Evolutionary conservation across 2,888 invertebrate species (phyloP).

Genomic region (Zeuzera pyrina): DNA sequence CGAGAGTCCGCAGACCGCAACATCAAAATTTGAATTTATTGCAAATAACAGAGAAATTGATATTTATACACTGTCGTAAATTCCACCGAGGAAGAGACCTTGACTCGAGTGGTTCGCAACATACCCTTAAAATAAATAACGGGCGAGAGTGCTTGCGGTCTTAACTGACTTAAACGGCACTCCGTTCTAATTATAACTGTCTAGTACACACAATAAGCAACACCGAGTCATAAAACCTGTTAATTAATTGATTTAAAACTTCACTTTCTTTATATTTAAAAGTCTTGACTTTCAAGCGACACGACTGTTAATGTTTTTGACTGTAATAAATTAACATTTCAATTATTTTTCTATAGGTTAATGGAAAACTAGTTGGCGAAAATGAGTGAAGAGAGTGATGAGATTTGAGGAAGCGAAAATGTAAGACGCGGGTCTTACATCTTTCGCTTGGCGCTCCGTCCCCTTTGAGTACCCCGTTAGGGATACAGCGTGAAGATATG

Average conservation of each 20-base stretch:
- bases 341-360: too few relatives aligned
- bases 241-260: conserved; percentile 2
- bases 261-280: too few relatives aligned
- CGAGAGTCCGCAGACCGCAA: conserved; percentile 22
- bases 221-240: neutral
- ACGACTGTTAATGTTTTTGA: too few relatives aligned
- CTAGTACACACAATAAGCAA: conserved; percentile 2
- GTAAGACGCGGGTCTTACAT: too few relatives aligned
- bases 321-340: too few relatives aligned
- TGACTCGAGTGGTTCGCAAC: conserved; percentile 25
- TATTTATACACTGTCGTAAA: conserved; percentile 44
- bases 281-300: too few relatives aligned
- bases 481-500: too few relatives aligned
- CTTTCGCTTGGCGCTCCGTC: too few relatives aligned
- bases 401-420: too few relatives aligned
- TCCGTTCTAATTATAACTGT: conserved; percentile 11
- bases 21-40: conserved; percentile 45
- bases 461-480: too few relatives aligned
- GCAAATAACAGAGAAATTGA: conserved; percentile 38
- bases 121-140: conserved; percentile 23
- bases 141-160: conserved; percentile 14
- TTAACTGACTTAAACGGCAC: conserved; percentile 21
- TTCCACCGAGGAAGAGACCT: conserved; percentile 26
- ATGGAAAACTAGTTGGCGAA: too few relatives aligned
- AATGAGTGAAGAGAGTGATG: too few relatives aligned